Evolutionary conservation across 1,140 invertebrate genomes (phyloP).

Genomic region (Cotesia glomerata): DNA sequence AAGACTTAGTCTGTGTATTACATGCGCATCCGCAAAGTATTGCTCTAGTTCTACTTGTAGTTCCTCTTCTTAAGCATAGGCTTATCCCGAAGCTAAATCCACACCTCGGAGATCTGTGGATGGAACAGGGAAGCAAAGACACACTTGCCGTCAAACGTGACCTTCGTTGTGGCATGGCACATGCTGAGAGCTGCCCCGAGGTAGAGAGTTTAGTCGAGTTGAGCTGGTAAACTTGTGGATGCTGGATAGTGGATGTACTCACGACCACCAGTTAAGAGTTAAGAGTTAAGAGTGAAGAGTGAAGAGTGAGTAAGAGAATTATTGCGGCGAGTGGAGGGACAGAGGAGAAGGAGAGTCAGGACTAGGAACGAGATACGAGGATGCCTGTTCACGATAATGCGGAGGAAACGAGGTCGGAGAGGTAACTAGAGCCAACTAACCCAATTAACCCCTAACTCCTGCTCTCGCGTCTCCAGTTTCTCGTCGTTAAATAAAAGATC

Average conservation of each 20-base stretch:
- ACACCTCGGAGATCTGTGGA: background rate
- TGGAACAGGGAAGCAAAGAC: background rate
- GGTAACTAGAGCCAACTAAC: conserved; percentile 32
- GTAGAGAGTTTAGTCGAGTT: too few relatives aligned
- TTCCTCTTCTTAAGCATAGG: background rate
- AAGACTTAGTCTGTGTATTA: conserved; percentile 11
- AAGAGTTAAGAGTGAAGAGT: background rate
- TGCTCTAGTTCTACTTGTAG: background rate
- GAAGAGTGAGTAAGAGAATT: conserved; percentile 1
- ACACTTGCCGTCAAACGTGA: conserved; percentile 28
- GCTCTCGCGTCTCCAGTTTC: background rate
- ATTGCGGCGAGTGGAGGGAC: background rate
- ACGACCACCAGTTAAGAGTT: background rate
- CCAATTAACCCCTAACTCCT: conserved; percentile 32
- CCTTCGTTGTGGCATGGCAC: conserved; percentile 2
- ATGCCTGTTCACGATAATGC: conserved; percentile 20
- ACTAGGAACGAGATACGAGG: background rate
- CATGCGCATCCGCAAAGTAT: conserved; percentile 6
- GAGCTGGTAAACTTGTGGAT: background rate
- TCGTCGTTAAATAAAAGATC: background rate
- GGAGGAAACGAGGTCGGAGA: conserved; percentile 22
- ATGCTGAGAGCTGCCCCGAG: background rate
- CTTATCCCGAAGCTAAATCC: conserved; percentile 12
- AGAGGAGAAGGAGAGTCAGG: background rate
- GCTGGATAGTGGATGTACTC: too few relatives aligned